These are phyloP conservation scores for Ips typographus DNA, from an alignment of 1,140 invertebrate species.

Conservation along the genomic window DNA sequence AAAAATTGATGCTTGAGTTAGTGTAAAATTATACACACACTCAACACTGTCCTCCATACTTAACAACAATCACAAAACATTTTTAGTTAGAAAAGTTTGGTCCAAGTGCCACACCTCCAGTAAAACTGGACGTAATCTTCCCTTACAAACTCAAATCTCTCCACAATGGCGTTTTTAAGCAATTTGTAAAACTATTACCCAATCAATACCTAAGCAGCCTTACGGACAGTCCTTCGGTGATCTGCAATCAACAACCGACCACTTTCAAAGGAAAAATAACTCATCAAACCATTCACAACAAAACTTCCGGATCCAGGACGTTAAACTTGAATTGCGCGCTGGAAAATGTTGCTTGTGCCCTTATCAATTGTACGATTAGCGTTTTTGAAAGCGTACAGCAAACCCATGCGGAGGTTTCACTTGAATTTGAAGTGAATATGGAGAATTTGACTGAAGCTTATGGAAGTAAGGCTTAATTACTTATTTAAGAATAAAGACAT, in stretches of 20 bases:
- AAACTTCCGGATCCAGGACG: background rate
- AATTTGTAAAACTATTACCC: background rate
- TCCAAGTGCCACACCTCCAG: slow-evolving; percentile 45
- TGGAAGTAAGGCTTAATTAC: background rate
- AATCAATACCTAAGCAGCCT: no score
- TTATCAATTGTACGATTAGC: slow-evolving; percentile 12
- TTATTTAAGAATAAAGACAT: background rate
- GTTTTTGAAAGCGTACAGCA: background rate
- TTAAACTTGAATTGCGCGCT: slow-evolving; percentile 8
- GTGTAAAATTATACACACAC: no score
- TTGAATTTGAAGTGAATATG: slow-evolving; percentile 14
- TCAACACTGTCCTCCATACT: background rate
- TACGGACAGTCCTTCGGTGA: background rate
- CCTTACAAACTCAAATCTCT: slow-evolving; percentile 9
- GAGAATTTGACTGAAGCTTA: background rate
- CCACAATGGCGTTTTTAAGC: background rate
- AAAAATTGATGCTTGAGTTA: no score
- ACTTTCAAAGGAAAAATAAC: background rate
- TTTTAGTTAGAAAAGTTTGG: slow-evolving; percentile 53
- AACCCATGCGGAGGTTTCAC: slow-evolving; percentile 18
- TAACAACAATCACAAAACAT: background rate
- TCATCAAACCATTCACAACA: background rate
- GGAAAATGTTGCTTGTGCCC: slow-evolving; percentile 9
- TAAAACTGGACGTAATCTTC: slow-evolving; percentile 6
- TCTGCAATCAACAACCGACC: background rate